These are phyloP conservation scores for Caenorhabditis zanzibari DNA, from an alignment of 2,888 invertebrate species.

Conservation along the genomic window DNA sequence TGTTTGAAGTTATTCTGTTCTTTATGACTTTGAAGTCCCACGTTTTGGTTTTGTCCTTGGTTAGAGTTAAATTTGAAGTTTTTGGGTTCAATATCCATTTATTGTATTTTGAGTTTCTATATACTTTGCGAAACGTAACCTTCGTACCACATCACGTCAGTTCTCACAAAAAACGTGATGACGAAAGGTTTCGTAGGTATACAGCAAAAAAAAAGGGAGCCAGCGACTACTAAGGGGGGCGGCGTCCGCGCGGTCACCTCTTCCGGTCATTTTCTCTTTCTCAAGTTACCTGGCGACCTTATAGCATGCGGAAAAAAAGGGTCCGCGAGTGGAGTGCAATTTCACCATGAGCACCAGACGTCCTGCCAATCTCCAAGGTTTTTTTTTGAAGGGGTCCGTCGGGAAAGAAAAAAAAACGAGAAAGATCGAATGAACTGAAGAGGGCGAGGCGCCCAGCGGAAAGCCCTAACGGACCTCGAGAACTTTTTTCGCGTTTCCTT, in stretches of 20 bases:
- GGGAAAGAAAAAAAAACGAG: not conserved
- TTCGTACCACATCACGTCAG: constrained; percentile 31
- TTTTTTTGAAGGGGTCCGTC: constrained; percentile 24
- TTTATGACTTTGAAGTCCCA: too few species aligned
- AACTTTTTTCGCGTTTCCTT: constrained; percentile 49
- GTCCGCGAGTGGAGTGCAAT: constrained; percentile 57
- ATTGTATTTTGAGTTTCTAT: too few species aligned
- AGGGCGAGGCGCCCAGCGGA: constrained; percentile 26
- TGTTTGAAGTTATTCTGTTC: not conserved
- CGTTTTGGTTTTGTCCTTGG: too few species aligned
- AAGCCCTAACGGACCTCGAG: constrained; percentile 51
- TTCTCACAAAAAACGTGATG: constrained; percentile 24
- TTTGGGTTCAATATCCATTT: too few species aligned
- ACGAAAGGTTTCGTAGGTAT: constrained; percentile 37
- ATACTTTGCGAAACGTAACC: not conserved
- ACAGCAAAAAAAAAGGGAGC: constrained; percentile 30
- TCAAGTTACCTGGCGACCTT: constrained; percentile 64
- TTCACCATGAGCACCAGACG: constrained; percentile 25
- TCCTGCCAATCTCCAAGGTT: constrained; percentile 50
- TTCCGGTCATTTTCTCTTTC: constrained; percentile 60
- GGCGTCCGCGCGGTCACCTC: constrained; percentile 56
- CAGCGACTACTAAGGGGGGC: constrained; percentile 43
- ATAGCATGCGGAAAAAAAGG: constrained; percentile 42
- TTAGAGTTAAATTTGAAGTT: too few species aligned
- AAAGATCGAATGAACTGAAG: constrained; percentile 45